Conservation (phyloP, 37 sponge, comb jelly and placozoan species). For the Ianthella basta region DNA sequence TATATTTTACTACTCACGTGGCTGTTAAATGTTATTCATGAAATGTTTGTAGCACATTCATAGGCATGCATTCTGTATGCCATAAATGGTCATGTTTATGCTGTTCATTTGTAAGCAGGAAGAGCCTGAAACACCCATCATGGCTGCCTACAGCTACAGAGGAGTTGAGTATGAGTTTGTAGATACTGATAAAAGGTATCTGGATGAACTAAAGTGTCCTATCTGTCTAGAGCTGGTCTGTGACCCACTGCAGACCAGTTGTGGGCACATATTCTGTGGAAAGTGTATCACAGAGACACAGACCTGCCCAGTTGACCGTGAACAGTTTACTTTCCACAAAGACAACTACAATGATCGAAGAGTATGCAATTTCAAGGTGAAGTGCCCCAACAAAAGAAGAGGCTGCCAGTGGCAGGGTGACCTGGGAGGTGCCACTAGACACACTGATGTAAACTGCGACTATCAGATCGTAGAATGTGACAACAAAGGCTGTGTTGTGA, state of each 20-base stretch:
- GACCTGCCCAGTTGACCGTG: background rate
- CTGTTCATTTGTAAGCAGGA: too few species aligned
- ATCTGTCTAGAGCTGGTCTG: conserved; percentile 9
- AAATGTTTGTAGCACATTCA: too few species aligned
- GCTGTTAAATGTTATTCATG: too few species aligned
- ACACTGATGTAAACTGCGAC: too few species aligned
- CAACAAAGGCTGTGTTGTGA: too few species aligned
- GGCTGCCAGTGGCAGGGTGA: conserved; percentile 63
- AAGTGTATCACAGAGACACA: background rate
- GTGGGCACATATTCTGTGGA: background rate
- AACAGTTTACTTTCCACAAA: conserved; percentile 24
- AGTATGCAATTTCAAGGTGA: conserved; percentile 39
- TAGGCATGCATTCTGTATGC: too few species aligned
- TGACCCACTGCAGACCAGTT: background rate
- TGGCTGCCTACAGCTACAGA: background rate
- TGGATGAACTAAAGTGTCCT: conserved; percentile 28
- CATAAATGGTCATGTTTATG: too few species aligned
- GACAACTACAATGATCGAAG: conserved; percentile 40
- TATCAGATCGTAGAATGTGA: too few species aligned
- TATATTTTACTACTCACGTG: too few species aligned
- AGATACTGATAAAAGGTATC: background rate
- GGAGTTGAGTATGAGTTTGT: background rate
- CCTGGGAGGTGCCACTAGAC: conserved; percentile 28
- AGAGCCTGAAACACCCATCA: too few species aligned
- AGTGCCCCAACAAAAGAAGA: conserved; percentile 36